phyloP scores from a whole-genome alignment of 2,113 vertebrate genomes.

The Podiceps cristatus region DNA sequence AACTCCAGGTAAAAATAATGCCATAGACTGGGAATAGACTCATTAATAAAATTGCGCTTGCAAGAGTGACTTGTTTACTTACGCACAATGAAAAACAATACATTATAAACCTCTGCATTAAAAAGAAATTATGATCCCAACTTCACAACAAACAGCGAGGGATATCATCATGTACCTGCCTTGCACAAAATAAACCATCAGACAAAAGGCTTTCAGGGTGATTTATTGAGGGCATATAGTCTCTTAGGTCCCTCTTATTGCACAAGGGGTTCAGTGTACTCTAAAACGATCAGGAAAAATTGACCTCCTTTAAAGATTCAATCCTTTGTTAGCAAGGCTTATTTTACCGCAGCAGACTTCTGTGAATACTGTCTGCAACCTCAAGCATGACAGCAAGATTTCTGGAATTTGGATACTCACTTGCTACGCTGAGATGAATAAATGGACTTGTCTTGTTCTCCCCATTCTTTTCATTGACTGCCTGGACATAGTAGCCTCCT shows the following conservation, averaged over 20 bases:
- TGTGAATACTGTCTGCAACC: neutral
- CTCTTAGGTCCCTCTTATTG: neutral
- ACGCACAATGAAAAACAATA: slow-evolving; percentile 31
- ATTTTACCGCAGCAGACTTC: neutral
- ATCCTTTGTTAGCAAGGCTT: neutral
- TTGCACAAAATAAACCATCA: neutral
- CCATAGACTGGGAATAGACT: slow-evolving; percentile 19
- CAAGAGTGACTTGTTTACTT: slow-evolving; percentile 61
- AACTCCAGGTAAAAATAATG: slow-evolving; percentile 52
- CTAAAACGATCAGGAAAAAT: neutral
- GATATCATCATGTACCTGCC: slow-evolving; percentile 30
- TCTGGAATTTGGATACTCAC: slow-evolving; percentile 71
- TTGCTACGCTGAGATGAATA: slow-evolving; percentile 80
- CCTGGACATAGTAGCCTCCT: slow-evolving; percentile 88
- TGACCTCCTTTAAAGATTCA: neutral
- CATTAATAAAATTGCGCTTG: slow-evolving; percentile 57
- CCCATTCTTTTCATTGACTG: slow-evolving; percentile 88
- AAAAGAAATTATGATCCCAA: slow-evolving; percentile 45
- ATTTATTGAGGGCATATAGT: neutral
- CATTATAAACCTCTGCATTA: slow-evolving; percentile 38
- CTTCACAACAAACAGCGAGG: slow-evolving; percentile 19
- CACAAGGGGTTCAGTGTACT: neutral
- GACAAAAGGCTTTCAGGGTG: neutral
- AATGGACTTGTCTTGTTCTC: slow-evolving; percentile 88
- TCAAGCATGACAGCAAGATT: neutral